Evolutionary conservation across 92 coral and sea anemone genomes (phyloP), one percentile per base, ranked within the genome.

Genomic region (Epizoanthus illoricatus): DNA sequence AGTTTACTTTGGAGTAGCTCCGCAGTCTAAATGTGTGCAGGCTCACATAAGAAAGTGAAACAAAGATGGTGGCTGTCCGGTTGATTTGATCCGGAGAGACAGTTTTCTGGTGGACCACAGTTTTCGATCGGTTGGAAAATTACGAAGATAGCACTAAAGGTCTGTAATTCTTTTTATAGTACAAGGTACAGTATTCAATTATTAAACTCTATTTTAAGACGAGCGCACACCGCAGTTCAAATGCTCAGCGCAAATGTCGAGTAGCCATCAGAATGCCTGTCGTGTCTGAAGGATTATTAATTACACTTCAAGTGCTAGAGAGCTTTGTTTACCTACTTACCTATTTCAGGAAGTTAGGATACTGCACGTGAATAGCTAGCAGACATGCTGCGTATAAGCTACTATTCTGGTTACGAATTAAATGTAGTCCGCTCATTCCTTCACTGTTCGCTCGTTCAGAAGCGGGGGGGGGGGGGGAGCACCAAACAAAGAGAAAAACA

Each of bases 31-130:
- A 47, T 4, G 76, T n/a, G 60, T 19, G 76, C 60, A 19, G 76
- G 42, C 59, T 47, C 76, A 21, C n/a, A 41, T 7, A 3, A 7
- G 1, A 42, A 41, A 69, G 18, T 5, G 76, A 71, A 71, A 71
- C 76, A 71, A 71, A 71, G 56, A 71, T 71, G 76, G 72, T 52
- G 69, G 36, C 7, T 15, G 16, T 4, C 72, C 72, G 72, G 72
- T 65, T 15, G 71, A 65, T 24, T 64, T 64, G 28, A 64, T n/a
- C 33, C 40, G 71, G 12, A 45, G 33, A 43, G 4, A 2, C 42
- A 39, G 33, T 65, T 65, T 65, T 65, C n/a, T 28, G 39, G 42
- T 28, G 70, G 43, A 65, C 5, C 17, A 9, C 70, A 4, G 70
- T 19, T 65, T 24, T 21, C 56, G 17, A 65, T 24, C n/a, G 15